Conservation (phyloP, 2,113 vertebrate genomes). For the Hippotragus niger region DNA sequence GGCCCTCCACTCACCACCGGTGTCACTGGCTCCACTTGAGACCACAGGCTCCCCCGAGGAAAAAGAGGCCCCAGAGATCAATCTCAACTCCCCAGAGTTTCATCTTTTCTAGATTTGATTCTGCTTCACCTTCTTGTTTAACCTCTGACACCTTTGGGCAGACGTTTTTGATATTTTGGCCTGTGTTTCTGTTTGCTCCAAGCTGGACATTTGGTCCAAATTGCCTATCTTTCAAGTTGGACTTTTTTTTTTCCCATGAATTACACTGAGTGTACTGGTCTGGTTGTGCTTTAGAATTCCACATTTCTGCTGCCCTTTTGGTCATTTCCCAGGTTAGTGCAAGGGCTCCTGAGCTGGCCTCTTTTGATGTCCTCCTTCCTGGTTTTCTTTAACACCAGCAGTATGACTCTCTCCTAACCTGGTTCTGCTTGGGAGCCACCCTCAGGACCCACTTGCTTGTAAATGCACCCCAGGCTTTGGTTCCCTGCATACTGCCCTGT, state of each 20-base stretch:
- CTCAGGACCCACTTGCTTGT: neutral
- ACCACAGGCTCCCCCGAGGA: neutral
- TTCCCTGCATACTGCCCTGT: neutral
- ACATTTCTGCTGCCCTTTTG: too few relatives aligned
- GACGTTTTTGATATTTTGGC: neutral
- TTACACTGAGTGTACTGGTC: neutral
- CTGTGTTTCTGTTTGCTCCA: neutral
- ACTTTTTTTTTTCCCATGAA: neutral
- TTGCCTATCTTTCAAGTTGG: neutral
- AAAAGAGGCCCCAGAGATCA: neutral
- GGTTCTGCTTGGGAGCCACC: too few relatives aligned
- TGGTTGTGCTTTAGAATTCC: neutral
- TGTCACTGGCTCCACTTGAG: neutral
- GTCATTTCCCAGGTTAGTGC: neutral
- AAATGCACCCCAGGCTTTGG: neutral
- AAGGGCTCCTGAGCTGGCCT: neutral
- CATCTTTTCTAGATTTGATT: neutral
- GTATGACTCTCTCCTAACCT: neutral
- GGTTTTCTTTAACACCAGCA: neutral
- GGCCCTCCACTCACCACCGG: too few relatives aligned
- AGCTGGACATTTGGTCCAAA: neutral
- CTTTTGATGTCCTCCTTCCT: neutral
- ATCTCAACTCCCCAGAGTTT: neutral
- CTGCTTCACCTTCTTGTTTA: neutral
- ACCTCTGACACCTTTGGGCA: neutral